phyloP scores from a whole-genome alignment of 2,888 invertebrate genomes.

The Drosophila melanosoma region DNA sequence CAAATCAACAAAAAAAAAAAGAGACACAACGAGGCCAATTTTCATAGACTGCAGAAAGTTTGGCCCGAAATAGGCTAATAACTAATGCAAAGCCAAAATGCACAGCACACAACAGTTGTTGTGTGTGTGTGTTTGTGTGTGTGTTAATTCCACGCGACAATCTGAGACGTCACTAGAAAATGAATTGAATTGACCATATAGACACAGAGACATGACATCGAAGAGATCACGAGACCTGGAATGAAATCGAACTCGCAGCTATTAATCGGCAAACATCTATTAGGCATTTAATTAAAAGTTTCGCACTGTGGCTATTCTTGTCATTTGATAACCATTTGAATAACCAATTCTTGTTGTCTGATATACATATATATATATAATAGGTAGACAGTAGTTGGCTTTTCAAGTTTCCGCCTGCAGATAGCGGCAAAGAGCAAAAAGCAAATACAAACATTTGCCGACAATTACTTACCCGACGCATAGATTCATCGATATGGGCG shows the following conservation, averaged over 20 bases:
- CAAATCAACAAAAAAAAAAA: constrained; percentile 44
- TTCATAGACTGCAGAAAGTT: constrained; percentile 43
- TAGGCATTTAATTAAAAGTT: constrained; percentile 79
- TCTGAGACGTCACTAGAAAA: constrained; percentile 44
- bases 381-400: constrained; percentile 25
- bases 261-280: constrained; percentile 79
- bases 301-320: constrained; percentile 60
- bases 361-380: constrained; percentile 31
- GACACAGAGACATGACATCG: constrained; percentile 61
- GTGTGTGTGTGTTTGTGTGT: constrained; percentile 18
- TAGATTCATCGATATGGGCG: constrained; percentile 36
- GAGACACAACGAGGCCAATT: constrained; percentile 8
- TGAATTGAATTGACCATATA: constrained; percentile 61
- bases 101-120: neutral
- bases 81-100: constrained; percentile 26
- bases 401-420: constrained; percentile 73
- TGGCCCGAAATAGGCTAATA: constrained; percentile 17
- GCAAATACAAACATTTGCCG: constrained; percentile 75
- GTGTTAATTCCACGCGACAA: constrained; percentile 9
- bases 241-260: constrained; percentile 57
- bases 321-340: constrained; percentile 67
- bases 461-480: constrained; percentile 70
- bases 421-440: constrained; percentile 62
- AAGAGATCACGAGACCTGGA: constrained; percentile 65
- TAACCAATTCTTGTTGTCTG: constrained; percentile 56